Evolutionary conservation across 2,888 invertebrate species (phyloP).

Genomic region (Chouioia cunea): DNA sequence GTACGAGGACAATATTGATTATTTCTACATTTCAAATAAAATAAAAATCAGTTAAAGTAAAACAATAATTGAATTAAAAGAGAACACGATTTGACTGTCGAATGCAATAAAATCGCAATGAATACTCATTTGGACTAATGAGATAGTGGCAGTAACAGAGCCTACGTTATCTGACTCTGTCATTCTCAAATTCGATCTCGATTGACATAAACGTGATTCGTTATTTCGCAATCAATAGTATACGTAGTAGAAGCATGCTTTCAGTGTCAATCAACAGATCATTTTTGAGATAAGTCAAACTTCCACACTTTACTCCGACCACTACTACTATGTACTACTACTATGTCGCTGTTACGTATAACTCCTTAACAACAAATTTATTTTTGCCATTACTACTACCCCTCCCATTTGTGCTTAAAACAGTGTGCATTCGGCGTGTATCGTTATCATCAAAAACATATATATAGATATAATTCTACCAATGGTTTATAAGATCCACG

Average conservation of each 20-base stretch:
- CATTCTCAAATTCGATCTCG: conserved; percentile 53
- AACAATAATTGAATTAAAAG: background rate
- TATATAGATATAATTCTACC: background rate
- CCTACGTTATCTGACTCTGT: conserved; percentile 46
- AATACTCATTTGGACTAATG: conserved; percentile 29
- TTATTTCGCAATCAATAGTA: background rate
- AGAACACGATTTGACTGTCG: conserved; percentile 13
- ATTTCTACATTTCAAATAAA: background rate
- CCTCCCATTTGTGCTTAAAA: conserved; percentile 28
- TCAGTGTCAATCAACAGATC: conserved; percentile 29
- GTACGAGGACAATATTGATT: background rate
- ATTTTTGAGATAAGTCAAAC: conserved; percentile 53
- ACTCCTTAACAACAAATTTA: conserved; percentile 31
- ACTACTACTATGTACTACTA: conserved; percentile 52
- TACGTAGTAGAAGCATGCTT: background rate
- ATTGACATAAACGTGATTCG: conserved; percentile 30
- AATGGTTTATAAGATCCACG: background rate
- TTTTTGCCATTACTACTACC: conserved; percentile 36
- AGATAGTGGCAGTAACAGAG: conserved; percentile 44
- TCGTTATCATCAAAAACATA: conserved; percentile 42
- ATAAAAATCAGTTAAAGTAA: background rate
- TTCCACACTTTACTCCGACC: conserved; percentile 67
- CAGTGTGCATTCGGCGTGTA: conserved; percentile 59
- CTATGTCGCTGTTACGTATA: conserved; percentile 36
- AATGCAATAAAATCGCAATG: conserved; percentile 15